phyloP scores from a whole-genome alignment of 2,113 vertebrate genomes.

The Rhinogobius similis region DNA sequence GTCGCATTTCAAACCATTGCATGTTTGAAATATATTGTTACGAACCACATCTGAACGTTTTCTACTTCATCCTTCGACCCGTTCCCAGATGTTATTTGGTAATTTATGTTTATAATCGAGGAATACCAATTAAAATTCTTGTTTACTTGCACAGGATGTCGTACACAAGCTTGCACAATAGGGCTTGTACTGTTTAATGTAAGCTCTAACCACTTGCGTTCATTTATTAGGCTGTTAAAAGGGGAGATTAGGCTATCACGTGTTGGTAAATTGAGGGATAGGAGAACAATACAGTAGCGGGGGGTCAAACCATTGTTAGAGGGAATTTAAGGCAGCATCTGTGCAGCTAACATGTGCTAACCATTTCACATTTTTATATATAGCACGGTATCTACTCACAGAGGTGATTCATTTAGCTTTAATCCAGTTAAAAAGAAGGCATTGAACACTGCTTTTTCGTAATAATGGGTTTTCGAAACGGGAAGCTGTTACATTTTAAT shows the following conservation, averaged over 20 bases:
- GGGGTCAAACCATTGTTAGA: constrained; percentile 24
- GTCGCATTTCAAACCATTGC: not conserved
- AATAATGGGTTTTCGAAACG: no score
- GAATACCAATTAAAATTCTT: constrained; percentile 40
- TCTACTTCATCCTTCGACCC: not conserved
- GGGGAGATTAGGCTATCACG: constrained; percentile 17
- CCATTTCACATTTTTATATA: not conserved
- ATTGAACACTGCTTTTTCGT: no score
- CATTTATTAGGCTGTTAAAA: constrained; percentile 46
- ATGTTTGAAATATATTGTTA: constrained; percentile 1
- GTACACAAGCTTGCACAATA: constrained; percentile 34
- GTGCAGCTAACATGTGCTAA: constrained; percentile 13
- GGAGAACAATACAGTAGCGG: constrained; percentile 26
- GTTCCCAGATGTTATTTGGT: not conserved
- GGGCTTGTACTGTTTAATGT: constrained; percentile 21
- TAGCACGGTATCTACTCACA: not conserved
- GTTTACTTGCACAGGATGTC: constrained; percentile 50
- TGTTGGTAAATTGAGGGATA: constrained; percentile 35
- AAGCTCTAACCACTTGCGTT: constrained; percentile 23
- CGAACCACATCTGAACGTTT: not conserved
- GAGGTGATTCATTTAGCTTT: constrained; percentile 11
- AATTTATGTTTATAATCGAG: constrained; percentile 25
- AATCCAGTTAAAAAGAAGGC: not conserved
- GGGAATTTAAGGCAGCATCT: not conserved
- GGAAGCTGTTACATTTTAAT: no score